A percentile compares a stretch with the other conserved stretches of the same genome.
phyloP scores from a whole-genome alignment of 2,797 vertebrate species.

The Tarsius wallacei region DNA sequence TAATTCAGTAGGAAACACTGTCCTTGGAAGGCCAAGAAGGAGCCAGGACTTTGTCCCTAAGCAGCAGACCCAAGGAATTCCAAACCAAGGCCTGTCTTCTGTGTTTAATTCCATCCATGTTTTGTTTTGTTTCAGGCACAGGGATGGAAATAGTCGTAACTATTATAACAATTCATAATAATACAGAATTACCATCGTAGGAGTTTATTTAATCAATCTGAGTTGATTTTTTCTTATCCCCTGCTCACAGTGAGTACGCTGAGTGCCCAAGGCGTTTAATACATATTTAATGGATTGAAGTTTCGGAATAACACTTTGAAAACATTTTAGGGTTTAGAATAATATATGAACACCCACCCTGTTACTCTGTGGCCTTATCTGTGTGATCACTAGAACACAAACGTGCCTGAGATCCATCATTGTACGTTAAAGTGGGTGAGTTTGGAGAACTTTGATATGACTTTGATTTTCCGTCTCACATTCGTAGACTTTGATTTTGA shows the following conservation, averaged over 20 bases:
- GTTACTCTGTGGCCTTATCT: neutral
- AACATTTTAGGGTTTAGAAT: neutral
- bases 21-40: no score
- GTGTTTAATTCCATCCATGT: neutral
- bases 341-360: no score
- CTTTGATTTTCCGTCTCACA: neutral
- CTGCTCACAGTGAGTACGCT: neutral
- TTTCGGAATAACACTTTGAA: neutral
- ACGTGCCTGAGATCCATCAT: neutral
- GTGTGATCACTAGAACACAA: neutral
- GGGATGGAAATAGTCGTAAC: neutral
- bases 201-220: no score
- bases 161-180: no score
- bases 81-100: fast-evolving
- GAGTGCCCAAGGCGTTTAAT: neutral
- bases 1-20: fast-evolving
- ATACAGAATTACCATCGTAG: neutral
- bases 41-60: neutral
- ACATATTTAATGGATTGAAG: neutral
- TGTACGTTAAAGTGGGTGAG: neutral
- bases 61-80: neutral
- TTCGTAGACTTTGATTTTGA: neutral
- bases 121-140: neutral
- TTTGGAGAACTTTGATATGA: neutral
- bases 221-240: neutral